A percentile compares a stretch with the other conserved stretches of the same genome.
Conservation (phyloP, 2,113 vertebrate species). For the Haemorhous mexicanus region DNA sequence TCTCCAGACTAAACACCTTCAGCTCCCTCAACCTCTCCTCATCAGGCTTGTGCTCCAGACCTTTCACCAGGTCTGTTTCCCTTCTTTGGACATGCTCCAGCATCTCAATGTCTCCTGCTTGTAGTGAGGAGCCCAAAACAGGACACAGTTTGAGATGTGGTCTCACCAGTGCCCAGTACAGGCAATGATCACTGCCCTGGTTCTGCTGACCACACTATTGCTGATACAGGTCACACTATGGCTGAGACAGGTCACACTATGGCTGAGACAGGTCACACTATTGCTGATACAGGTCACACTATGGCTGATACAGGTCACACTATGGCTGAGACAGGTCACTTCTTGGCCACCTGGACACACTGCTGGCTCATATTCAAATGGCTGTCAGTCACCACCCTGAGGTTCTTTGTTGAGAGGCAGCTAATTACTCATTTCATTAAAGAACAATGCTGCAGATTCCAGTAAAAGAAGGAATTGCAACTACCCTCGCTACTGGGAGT, state of each 20-base stretch:
- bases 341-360: background rate
- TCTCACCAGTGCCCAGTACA: rapidly evolving
- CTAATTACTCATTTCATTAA: background rate
- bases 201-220: background rate
- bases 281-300: background rate
- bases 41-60: background rate
- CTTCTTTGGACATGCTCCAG: rapidly evolving
- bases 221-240: too few species aligned
- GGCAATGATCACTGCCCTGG: background rate
- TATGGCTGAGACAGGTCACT: background rate
- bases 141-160: rapidly evolving
- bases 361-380: background rate
- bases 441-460: background rate
- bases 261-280: too few species aligned
- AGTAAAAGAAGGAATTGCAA: background rate
- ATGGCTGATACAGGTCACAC: too few species aligned
- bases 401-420: background rate
- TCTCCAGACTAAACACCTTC: background rate
- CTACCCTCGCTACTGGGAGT: background rate
- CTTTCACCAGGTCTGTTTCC: rapidly evolving
- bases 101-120: background rate
- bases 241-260: background rate
- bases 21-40: background rate
- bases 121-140: background rate
- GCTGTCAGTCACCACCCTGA: rapidly evolving